phyloP scores from a whole-genome alignment of 2,113 vertebrate genomes.

The Brachypteracias leptosomus region DNA sequence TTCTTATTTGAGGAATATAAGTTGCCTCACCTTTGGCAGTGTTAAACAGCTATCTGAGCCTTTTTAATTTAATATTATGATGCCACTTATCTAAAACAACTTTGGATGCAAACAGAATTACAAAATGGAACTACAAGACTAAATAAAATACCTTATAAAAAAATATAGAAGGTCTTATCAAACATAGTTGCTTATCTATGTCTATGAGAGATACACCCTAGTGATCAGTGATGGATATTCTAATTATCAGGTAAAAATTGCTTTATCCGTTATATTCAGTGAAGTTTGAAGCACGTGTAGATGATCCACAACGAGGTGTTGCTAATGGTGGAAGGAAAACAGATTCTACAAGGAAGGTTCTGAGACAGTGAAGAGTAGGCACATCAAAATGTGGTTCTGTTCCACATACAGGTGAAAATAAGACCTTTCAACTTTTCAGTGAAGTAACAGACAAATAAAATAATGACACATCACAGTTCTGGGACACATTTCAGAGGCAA shows the following conservation, averaged over 20 bases:
- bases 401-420: not conserved
- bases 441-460: not conserved
- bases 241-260: not conserved
- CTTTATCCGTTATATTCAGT: not conserved
- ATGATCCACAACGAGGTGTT: not conserved
- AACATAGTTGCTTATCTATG: not conserved
- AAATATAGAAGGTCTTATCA: not conserved
- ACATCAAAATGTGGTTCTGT: not conserved
- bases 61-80: not conserved
- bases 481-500: not conserved
- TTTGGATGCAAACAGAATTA: not conserved
- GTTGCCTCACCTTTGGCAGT: not conserved
- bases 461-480: not conserved
- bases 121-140: not conserved
- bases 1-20: not conserved
- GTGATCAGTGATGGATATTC: not conserved
- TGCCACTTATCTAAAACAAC: not conserved
- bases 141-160: not conserved
- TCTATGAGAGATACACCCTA: not conserved
- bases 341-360: not conserved
- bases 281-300: not conserved
- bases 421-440: not conserved
- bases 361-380: not conserved
- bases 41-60: not conserved
- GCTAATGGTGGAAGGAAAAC: not conserved